These are phyloP conservation scores for Drosophila planitibia DNA, from an alignment of 2,888 invertebrate genomes.

Conservation along the genomic window DNA sequence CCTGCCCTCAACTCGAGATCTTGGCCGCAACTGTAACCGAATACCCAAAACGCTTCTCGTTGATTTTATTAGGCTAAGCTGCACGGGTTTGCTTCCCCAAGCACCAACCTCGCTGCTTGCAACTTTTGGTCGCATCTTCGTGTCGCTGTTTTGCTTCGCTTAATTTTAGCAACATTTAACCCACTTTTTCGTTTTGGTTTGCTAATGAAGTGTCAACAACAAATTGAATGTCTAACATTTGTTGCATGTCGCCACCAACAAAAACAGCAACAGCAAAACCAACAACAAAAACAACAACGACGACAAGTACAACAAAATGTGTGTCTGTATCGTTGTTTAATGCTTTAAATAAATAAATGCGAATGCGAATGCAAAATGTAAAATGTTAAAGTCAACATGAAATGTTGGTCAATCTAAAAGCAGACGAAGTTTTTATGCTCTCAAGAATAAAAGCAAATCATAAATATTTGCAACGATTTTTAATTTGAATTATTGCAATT, in stretches of 20 bases:
- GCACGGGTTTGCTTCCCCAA: conserved; percentile 14
- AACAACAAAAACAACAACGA: conserved; percentile 16
- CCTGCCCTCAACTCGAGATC: conserved; percentile 34
- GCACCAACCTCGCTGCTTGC: conserved; percentile 16
- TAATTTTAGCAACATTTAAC: conserved; percentile 83
- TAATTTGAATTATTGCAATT: not conserved
- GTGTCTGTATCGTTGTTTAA: conserved; percentile 78
- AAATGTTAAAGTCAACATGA: conserved; percentile 56
- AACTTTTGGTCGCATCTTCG: conserved; percentile 54
- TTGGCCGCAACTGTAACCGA: conserved; percentile 40
- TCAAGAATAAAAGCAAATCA: not conserved
- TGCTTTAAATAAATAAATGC: conserved; percentile 79
- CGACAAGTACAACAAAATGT: conserved; percentile 45
- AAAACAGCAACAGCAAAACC: conserved; percentile 18
- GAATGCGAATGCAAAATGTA: conserved; percentile 50
- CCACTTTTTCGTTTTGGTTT: conserved; percentile 71
- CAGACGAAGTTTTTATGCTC: conserved; percentile 36
- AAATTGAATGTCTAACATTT: conserved; percentile 84
- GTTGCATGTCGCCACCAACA: conserved; percentile 77
- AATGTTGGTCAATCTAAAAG: conserved; percentile 15
- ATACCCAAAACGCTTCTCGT: conserved; percentile 34
- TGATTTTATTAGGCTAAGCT: conserved; percentile 75
- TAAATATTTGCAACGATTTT: not conserved
- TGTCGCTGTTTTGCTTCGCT: conserved; percentile 48
- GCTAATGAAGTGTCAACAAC: conserved; percentile 84